These are phyloP conservation scores for Malthinus seriepunctatus DNA, from an alignment of 2,888 invertebrate species.

Conservation along the genomic window DNA sequence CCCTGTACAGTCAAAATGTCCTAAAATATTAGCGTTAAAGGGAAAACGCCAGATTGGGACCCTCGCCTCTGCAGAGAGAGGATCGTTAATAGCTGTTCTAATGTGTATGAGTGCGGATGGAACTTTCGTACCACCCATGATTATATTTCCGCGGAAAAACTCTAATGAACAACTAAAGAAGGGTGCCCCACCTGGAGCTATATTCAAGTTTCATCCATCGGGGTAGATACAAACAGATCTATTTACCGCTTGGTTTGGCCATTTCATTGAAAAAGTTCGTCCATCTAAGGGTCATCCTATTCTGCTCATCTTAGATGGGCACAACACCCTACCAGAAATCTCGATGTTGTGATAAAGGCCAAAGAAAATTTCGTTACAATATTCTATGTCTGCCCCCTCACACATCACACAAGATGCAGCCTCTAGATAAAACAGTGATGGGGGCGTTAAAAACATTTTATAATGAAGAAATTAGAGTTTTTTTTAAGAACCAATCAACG, in stretches of 20 bases:
- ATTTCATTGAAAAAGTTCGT: slow-evolving; percentile 45
- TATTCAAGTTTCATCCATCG: slow-evolving; percentile 30
- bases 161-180: slow-evolving; percentile 33
- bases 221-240: slow-evolving; percentile 45
- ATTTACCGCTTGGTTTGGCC: slow-evolving; percentile 46
- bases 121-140: slow-evolving; percentile 20
- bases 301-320: slow-evolving; percentile 46
- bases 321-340: slow-evolving; percentile 44
- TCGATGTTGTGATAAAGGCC: slow-evolving; percentile 37
- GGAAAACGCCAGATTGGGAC: slow-evolving; percentile 8
- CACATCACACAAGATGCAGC: slow-evolving; percentile 40
- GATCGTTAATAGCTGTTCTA: slow-evolving; percentile 2
- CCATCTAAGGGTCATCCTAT: slow-evolving; percentile 41
- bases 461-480: slow-evolving; percentile 13
- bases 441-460: slow-evolving; percentile 12
- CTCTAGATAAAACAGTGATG: slow-evolving; percentile 32
- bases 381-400: slow-evolving; percentile 44
- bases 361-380: slow-evolving; percentile 41
- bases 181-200: slow-evolving; percentile 41
- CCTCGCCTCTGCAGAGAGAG: not conserved
- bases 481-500: not conserved
- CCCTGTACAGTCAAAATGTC: slow-evolving; percentile 18
- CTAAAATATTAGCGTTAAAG: slow-evolving; percentile 12
- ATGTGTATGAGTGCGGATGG: slow-evolving; percentile 27
- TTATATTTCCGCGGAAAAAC: slow-evolving; percentile 22